Evolutionary conservation across 2,797 vertebrate genomes (phyloP).

Genomic region (Liparis tanakae): DNA sequence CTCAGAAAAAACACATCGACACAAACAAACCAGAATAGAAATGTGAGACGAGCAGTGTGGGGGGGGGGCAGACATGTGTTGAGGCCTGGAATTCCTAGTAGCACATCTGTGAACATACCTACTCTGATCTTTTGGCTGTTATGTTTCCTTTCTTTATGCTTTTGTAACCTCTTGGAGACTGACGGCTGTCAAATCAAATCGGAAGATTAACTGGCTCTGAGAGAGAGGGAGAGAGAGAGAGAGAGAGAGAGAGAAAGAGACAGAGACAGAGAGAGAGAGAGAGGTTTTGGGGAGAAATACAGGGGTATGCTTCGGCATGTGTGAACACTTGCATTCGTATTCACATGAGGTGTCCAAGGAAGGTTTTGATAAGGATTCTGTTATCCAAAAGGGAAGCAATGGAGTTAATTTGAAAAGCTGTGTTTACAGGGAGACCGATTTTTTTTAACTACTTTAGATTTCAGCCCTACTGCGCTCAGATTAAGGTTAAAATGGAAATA

Average conservation of each 20-base stretch:
- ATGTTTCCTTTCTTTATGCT: conserved; percentile 16
- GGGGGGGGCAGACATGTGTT: conserved; percentile 14
- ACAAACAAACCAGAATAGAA: conserved; percentile 3
- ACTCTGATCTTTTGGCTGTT: conserved; percentile 28
- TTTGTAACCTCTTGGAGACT: conserved; percentile 36
- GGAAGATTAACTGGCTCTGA: conserved; percentile 45
- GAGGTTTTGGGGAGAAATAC: conserved; percentile 40
- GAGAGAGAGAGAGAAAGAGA: conserved; percentile 20
- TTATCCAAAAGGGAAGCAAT: conserved; percentile 26
- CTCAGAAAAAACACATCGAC: conserved; percentile 9
- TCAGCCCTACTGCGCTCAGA: conserved; percentile 3
- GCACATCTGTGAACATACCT: background rate
- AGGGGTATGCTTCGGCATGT: conserved; percentile 33
- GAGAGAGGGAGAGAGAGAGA: conserved; percentile 20
- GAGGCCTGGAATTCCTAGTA: conserved; percentile 15
- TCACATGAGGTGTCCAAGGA: conserved; percentile 41
- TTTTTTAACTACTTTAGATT: conserved; percentile 5
- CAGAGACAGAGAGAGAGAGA: conserved; percentile 21
- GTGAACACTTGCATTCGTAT: conserved; percentile 45
- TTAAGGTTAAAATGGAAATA: conserved; percentile 10
- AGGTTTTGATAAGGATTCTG: conserved; percentile 44
- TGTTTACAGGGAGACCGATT: conserved; percentile 14
- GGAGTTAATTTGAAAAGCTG: conserved; percentile 22
- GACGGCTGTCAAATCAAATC: conserved; percentile 60
- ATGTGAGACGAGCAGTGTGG: background rate